Conservation (phyloP, 2,888 invertebrate species). For the Xestobium rufovillosum region DNA sequence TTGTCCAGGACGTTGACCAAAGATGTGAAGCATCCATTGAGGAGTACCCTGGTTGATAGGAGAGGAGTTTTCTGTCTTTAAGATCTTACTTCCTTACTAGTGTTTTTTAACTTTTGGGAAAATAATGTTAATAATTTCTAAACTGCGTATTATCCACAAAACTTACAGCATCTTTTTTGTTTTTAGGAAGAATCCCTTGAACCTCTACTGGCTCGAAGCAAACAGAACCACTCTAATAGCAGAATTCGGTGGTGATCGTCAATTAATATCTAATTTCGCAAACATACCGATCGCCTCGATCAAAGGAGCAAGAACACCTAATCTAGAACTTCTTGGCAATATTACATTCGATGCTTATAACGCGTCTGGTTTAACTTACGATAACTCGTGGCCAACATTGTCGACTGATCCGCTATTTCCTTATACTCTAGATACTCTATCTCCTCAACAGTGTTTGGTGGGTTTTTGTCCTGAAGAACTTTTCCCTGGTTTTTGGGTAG, state of each 20-base stretch:
- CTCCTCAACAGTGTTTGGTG: constrained; percentile 50
- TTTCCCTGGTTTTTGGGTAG: constrained; percentile 56
- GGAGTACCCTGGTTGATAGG: no score
- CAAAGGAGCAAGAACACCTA: constrained; percentile 46
- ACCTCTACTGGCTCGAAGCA: constrained; percentile 37
- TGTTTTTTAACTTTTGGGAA: no score
- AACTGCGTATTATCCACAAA: neutral
- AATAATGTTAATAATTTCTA: no score
- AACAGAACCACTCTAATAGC: constrained; percentile 26
- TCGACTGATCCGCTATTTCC: constrained; percentile 53
- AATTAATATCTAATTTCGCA: constrained; percentile 36
- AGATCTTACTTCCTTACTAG: no score
- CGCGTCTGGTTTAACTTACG: constrained; percentile 49
- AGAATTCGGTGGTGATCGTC: constrained; percentile 38
- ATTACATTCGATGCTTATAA: constrained; percentile 50
- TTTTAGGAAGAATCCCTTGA: constrained; percentile 26
- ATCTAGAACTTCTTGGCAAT: constrained; percentile 52
- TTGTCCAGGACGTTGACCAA: no score
- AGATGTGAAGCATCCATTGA: no score
- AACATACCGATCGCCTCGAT: constrained; percentile 35
- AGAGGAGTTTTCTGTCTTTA: no score
- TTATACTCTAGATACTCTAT: constrained; percentile 57
- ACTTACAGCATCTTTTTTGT: constrained; percentile 5
- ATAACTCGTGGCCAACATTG: constrained; percentile 55
- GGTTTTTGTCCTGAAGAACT: constrained; percentile 51